These are phyloP conservation scores for Bufo bufo DNA, from an alignment of 2,113 vertebrate species.

Conservation along the genomic window DNA sequence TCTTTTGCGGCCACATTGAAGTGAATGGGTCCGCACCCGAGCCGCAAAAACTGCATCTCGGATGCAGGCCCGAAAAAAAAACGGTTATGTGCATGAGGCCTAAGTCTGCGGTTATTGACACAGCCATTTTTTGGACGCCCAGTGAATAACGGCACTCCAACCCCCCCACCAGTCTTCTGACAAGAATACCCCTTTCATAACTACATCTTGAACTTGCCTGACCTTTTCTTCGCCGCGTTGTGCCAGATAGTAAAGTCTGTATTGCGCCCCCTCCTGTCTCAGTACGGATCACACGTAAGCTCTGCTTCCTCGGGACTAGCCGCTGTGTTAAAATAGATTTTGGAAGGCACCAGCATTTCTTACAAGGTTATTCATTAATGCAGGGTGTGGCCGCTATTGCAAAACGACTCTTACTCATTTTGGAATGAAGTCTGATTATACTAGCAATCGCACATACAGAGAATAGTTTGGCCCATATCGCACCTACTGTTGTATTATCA, in stretches of 20 bases:
- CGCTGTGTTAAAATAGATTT: constrained; percentile 51
- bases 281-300: background rate
- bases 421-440: constrained; percentile 47
- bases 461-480: background rate
- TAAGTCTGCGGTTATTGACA: no score
- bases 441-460: constrained; percentile 30
- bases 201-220: background rate
- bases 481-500: background rate
- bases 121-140: no score
- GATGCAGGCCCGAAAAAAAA: no score
- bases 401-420: constrained; percentile 46
- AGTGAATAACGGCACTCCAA: no score
- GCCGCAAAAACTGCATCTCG: no score
- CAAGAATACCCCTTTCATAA: no score
- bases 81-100: no score
- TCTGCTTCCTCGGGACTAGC: constrained; percentile 16
- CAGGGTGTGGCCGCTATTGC: constrained; percentile 53
- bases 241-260: background rate
- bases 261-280: background rate
- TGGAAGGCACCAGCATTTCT: constrained; percentile 33
- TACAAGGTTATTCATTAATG: constrained; percentile 51
- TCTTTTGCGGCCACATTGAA: no score
- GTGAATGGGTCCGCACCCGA: no score
- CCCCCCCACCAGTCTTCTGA: no score
- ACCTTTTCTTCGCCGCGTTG: background rate